These are phyloP conservation scores for Cheilosia urbana DNA, from an alignment of 2,888 invertebrate genomes.

Conservation along the genomic window DNA sequence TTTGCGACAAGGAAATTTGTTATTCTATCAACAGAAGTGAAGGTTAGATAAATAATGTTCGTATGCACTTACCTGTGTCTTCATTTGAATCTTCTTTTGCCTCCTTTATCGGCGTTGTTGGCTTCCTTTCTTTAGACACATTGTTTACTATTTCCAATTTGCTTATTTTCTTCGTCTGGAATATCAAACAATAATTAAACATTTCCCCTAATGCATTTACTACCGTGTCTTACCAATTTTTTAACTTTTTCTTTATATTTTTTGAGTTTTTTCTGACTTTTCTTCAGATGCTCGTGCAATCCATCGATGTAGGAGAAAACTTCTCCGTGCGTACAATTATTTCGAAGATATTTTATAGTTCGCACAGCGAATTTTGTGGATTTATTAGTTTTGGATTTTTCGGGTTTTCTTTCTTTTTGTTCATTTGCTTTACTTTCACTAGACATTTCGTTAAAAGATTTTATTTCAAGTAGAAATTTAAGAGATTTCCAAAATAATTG, in stretches of 20 bases:
- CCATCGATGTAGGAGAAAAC: slow-evolving; percentile 80
- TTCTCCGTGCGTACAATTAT: slow-evolving; percentile 75
- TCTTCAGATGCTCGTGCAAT: slow-evolving; percentile 79
- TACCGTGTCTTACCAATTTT: slow-evolving; percentile 83
- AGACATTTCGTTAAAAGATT: slow-evolving; percentile 66
- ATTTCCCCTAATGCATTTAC: background rate
- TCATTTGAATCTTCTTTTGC: too few species aligned
- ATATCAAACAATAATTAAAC: background rate
- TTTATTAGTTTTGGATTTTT: slow-evolving; percentile 45
- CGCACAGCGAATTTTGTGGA: slow-evolving; percentile 51
- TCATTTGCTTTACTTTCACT: slow-evolving; percentile 74
- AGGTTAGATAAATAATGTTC: too few species aligned
- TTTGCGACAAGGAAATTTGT: too few species aligned
- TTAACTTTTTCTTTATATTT: slow-evolving; percentile 86
- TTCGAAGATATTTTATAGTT: slow-evolving; percentile 72
- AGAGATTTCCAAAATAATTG: background rate
- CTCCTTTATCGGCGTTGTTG: too few species aligned
- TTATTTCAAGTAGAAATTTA: background rate
- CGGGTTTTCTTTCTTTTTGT: slow-evolving; percentile 41
- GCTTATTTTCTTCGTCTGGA: too few species aligned
- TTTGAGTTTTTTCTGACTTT: slow-evolving; percentile 86
- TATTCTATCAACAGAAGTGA: too few species aligned
- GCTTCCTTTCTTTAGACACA: too few species aligned
- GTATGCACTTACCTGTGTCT: too few species aligned
- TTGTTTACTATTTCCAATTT: too few species aligned